Base-by-base conservation (phyloP, 2,888 invertebrate genomes). In the Stenichneumon culpator region DNA sequence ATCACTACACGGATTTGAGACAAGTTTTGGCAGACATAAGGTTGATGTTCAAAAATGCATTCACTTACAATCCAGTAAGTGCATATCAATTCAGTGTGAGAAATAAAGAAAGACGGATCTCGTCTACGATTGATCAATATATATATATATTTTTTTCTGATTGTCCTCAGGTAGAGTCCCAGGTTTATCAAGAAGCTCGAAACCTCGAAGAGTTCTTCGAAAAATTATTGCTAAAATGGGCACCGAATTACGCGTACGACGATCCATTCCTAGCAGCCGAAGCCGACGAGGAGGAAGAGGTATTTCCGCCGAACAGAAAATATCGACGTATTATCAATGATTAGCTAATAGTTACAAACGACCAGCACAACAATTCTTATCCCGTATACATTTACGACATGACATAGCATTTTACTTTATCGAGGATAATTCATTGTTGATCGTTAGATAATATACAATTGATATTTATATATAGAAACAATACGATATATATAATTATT, bases 11-110 rank as follows among this genome's bases (percentile, higher is more conserved):
- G 89, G 96, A 95, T 92, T 95, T 97, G 79, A 95, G 96, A 90
- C 96, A 97, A 89, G 97, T 98, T 94, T 95, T 98, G 82, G 95
- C 96, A 79, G 98, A 99, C 94, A 96, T 97, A 87, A 96, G 97
- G 82, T 95, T 97, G 90, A 97, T 99, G 93, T 98, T 99, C 95
- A 96, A 96, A 93, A 98, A 98, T 95, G 98, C 98, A 57, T 97
- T 97, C 93, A 95, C 95, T 25, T 98, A 97, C 94, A 98, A 98
- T 95, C 95, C 97, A 93, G 98, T 98, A 94, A 95, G 96, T 95
- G 77, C 52, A 72, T 84, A 79, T 47, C 14, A 25, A 69, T 54
- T 39, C 1, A 14, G 4, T 36, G 22, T 36, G 0, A 39, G 2
- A 67, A 36, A 19, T 2, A 22, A 68, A 44, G 14, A 44, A 25